Evolutionary conservation across 2,888 invertebrate species (phyloP), one percentile per base, ranked within the genome.

Genomic region (Caenorhabditis panamensis): DNA sequence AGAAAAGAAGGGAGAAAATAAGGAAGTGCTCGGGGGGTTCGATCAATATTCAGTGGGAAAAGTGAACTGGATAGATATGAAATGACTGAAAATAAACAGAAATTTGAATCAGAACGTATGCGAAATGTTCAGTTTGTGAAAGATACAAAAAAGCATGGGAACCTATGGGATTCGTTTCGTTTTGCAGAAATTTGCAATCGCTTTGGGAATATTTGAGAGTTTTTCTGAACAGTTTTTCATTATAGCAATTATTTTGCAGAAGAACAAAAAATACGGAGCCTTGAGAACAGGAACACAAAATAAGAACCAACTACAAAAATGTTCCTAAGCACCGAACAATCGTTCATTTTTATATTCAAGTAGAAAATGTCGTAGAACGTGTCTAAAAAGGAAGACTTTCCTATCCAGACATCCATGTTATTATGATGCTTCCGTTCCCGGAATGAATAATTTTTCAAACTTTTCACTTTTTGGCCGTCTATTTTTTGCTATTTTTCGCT

Each of bases 31-130:
- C n/a, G 5, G 16, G 47, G 4, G 47, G 18, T 18, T 47, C 20
- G 3, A 47, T 47, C 2, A n/a, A 4, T 18, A 47, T 47, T 47
- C 18, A 1, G 5, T 5, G 47, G 4, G 11, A 36, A n/a, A 61
- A 59, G 22, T 20, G 18, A 49, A 47, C 2, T 11, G 41, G 13
- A 41, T 28, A 28, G 28, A 9, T 18, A 16, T 49, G 49, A 31
- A 64, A 24, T 18, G 47, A 31, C n/a, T 36, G 31, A 16, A 51
- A 24, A 49, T 56, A 18, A 51, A 66, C 1, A 20, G 54, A 53
- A 66, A 22, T 26, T 37, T 26, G 67, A 44, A 67, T n/a, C n/a
- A n/a, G 36, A 41, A 16, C 16, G 18, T n/a, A 31, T 44, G 56
- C 28, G 56, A 51, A 24, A 28, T 16, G 24, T 20, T 53, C n/a